Conservation (phyloP, 1,140 invertebrate genomes). For the Adoxophyes honmai region DNA sequence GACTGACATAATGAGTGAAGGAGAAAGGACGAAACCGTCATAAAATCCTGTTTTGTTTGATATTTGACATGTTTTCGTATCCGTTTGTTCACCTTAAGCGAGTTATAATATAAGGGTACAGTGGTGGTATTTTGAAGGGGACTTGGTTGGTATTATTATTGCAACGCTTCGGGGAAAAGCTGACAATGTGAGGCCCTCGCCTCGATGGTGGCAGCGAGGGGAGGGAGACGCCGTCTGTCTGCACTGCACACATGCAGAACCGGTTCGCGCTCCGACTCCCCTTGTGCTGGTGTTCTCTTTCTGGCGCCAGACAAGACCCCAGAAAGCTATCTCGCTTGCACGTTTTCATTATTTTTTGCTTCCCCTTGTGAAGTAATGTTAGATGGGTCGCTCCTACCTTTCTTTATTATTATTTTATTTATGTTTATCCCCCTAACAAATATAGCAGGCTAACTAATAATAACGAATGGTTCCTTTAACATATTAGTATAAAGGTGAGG, state of each 20-base stretch:
- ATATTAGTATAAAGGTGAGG: constrained; percentile 8
- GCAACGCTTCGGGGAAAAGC: constrained; percentile 66
- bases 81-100: background rate
- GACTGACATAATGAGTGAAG: constrained; percentile 25
- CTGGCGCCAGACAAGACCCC: constrained; percentile 61
- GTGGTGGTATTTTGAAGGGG: constrained; percentile 7
- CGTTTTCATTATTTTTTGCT: constrained; percentile 75
- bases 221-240: constrained; percentile 68
- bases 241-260: constrained; percentile 76
- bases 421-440: constrained; percentile 56
- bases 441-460: constrained; percentile 52
- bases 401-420: constrained; percentile 48
- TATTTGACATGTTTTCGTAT: background rate
- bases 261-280: constrained; percentile 70
- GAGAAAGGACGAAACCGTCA: constrained; percentile 26
- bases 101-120: constrained; percentile 2
- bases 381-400: constrained; percentile 44
- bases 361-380: constrained; percentile 72
- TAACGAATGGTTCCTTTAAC: constrained; percentile 52
- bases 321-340: constrained; percentile 63
- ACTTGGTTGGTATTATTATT: constrained; percentile 65
- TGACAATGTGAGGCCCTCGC: constrained; percentile 63
- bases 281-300: constrained; percentile 61
- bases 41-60: background rate
- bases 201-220: constrained; percentile 66